Percentiles rank a stretch among this genome's conserved stretches.
phyloP scores from a whole-genome alignment of 2,113 vertebrate genomes.

The Varanus salvator region DNA sequence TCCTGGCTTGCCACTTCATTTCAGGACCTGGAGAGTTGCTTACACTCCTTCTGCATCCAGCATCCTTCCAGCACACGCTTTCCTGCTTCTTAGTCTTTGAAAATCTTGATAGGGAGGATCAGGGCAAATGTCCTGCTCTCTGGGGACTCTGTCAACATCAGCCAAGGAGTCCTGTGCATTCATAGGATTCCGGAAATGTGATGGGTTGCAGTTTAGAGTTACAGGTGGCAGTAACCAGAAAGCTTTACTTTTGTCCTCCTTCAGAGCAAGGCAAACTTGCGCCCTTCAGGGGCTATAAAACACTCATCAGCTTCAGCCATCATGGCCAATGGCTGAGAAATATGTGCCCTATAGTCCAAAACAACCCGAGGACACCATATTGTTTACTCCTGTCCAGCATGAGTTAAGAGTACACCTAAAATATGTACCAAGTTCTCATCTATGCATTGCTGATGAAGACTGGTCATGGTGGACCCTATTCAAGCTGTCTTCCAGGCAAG shows the following conservation, averaged over 20 bases:
- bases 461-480: background rate
- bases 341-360: background rate
- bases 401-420: background rate
- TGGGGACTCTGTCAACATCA: background rate
- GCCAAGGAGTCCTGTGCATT: background rate
- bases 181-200: background rate
- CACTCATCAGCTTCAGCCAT: background rate
- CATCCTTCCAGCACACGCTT: no score
- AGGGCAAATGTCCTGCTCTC: background rate
- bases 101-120: background rate
- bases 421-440: background rate
- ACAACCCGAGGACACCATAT: background rate
- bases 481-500: background rate
- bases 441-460: background rate
- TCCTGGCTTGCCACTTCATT: no score
- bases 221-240: background rate
- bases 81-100: background rate
- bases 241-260: background rate
- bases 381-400: background rate
- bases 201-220: background rate
- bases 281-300: no score
- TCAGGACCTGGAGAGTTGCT: background rate
- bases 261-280: background rate
- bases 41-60: background rate
- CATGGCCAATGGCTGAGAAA: background rate